Base-by-base conservation (phyloP, 64 coral and sea anemone species). In the Platygyra sinensis region DNA sequence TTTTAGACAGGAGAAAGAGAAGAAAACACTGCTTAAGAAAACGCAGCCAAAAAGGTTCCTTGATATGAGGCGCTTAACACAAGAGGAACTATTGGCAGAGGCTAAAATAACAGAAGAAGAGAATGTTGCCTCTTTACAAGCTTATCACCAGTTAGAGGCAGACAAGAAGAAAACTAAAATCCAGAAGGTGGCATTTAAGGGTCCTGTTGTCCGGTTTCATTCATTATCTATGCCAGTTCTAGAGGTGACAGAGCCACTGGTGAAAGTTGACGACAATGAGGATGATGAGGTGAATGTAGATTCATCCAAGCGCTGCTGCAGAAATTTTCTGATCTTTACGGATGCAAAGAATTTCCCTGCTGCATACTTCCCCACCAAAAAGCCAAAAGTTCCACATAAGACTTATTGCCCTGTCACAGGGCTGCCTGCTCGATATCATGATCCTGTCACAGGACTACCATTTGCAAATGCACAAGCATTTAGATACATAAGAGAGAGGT, bases 151-250 rank as follows among this genome's bases (percentile, higher is more conserved):
- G 52, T 72, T 94, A 28, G 95, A 98, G 73, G 95, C 95, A 13
- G 95, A 98, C 49, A 91, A 93, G 50, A 98, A 98, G 75, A 98
- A 98, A 65, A 92, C 95, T 13, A 98, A 98, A 78, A 83, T 98
- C 16, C 88, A 91, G 19, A 98, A 98, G 60, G 90, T 91, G 25
- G 88, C 89, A 11, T 54, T 92, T 10, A 98, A 98, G 57, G 92
- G 95, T 8, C 95, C 95, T 10, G 67, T 94, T 36, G 91, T 98
- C 24, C 88, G 95, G 55, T 98, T 91, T 57, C 87, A 89, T 67
- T 98, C 95, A 24, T 59, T 98, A 5, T 98, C 95, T 60, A 98
- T 98, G 95, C 95, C 95, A 80, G 78, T 98, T 18, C 59, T 98
- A 8, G 95, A 96, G 54, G 72, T 96, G 30, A 79, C 87, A 60